Evolutionary conservation across 2,113 vertebrate species (phyloP), one percentile per base, ranked within the genome.

Genomic region (Pontoporia blainvillei): DNA sequence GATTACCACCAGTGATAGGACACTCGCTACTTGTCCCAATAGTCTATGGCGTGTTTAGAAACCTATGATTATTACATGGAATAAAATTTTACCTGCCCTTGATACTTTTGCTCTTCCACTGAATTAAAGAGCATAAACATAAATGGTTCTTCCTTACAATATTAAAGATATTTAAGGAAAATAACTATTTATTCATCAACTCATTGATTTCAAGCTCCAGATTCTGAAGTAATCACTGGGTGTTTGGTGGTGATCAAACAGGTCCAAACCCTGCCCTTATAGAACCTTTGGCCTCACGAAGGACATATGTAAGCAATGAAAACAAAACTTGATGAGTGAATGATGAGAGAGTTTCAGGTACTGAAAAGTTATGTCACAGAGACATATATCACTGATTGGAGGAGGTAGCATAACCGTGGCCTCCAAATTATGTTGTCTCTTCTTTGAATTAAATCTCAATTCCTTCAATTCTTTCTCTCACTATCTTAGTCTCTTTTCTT

Each of bases 281-380:
- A 17, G 13, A 78, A 85, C 12, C 6, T 6, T n/a, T 85, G n/a
- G 11, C 23, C 9, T 61, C 11, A 0, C 4, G 23, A 81, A 18
- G 8, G 8, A 23, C 2, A 13, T 2, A 46, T 4, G 71, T 3
- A 57, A 23, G 17, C 10, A 27, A 4, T 36, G 29, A 25, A 12
- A 64, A 57, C 10, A 14, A 10, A 13, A 1, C 36, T 9, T 59
- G 1, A n/a, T 14, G n/a, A 13, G 0, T 34, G 6, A 8, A 1
- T 6, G 14, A 31, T 29, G 14, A 62, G 9, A 21, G 10, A 29
- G 52, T 25, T 13, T 41, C 25, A n/a, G 31, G 13, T 17, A 44
- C 41, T 12, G 54, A 78, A 27, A 8, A 14, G 3, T n/a, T 88
- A 36, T 11, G 27, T 52, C 25, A 44, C 15, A 66, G 14, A 90